Base-by-base conservation (phyloP, 2,888 invertebrate genomes). In the Sycophila texana region DNA sequence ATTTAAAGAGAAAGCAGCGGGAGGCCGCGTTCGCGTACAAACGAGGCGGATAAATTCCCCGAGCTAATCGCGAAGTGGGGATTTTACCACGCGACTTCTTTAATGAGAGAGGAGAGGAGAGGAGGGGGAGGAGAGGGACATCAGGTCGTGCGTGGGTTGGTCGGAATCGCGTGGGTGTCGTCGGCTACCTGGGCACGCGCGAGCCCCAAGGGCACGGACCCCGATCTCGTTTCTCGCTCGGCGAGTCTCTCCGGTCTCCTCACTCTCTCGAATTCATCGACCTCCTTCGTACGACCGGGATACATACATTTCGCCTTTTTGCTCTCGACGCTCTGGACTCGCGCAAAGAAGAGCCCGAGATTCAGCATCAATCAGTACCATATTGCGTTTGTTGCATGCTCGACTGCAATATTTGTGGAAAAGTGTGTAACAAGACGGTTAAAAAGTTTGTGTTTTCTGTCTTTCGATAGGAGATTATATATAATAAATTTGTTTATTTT, bases 91-190 rank as follows among this genome's bases (percentile, higher is more conserved):
- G 39, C 39, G 39, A 39, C 39, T 39, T 39, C 39, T 39, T 39
- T 39, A 39, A 39, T 39, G 67, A 66, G 51, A 7, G 20, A 26
- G 65, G 2, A 20, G 18, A 26, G 7, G 26, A 51, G 26, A 4
- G 70, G 47, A n/a, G n/a, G n/a, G n/a, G n/a, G 18, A 22, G 30
- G 10, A n/a, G 12, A 14, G 55, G 39, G 51, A 18, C 18, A 22
- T 51, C 13, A 1, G 18, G 53, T 53, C 16, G 1, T 30, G 63
- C 51, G 73, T 73, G 65, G 63, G 63, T 47, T 51, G 61, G 18
- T 39, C 61, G 61, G 30, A 14, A 10, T 58, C 12, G 77, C 70
- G 77, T 77, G 39, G 77, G 77, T 39, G 75, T 68, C 75, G 12
- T 60, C 60, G 75, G 39, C 75, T 75, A 60, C 51, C 67, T 68